Evolutionary conservation across 2,113 vertebrate genomes (phyloP), one percentile per base, ranked within the genome.

Genomic region (Strix aluco): DNA sequence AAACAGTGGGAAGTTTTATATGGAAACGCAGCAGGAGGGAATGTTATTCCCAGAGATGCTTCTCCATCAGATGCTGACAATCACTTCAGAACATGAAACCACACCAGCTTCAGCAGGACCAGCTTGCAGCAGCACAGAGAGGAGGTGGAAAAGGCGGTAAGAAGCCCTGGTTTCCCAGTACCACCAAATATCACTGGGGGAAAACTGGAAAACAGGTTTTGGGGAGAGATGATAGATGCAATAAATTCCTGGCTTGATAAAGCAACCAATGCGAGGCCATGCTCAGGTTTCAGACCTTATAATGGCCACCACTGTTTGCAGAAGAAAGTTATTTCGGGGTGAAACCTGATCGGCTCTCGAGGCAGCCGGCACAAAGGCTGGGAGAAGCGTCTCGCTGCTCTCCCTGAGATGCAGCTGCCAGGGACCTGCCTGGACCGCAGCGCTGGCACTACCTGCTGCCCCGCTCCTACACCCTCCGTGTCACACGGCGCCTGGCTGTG

Each of bases 241-340:
- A 49, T 1, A 32, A 84, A 84, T n/a, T 74, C 65, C 86, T 75
- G 52, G 20, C 71, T 80, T 52, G 84, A 58, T 29, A 70, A 95
- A 90, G 54, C 44, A 36, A 82, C 66, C 87, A 61, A 26, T 16
- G 61, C 5, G 34, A 78, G 86, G 66, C 70, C 13, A 52, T 3
- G 70, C 80, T 96, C 71, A 86, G 87, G 81, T 96, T 83, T 91
- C 88, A 96, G 94, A 57, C 81, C 73, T 57, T 66, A 9, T 16
- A 77, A 92, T 1, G 2, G 63, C 44, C 51, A 71, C 74, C 58
- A 81, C 54, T 92, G 65, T 96, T 86, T 90, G 96, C 73, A 97
- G 95, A 81, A 91, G 77, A 62, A 51, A 54, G 83, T 83, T 96
- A 97, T 94, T 97, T 95, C 0, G 2, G 94, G 94, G 63, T 84